phyloP scores from a whole-genome alignment of 2,797 vertebrate species.

The Agapornis canus region DNA sequence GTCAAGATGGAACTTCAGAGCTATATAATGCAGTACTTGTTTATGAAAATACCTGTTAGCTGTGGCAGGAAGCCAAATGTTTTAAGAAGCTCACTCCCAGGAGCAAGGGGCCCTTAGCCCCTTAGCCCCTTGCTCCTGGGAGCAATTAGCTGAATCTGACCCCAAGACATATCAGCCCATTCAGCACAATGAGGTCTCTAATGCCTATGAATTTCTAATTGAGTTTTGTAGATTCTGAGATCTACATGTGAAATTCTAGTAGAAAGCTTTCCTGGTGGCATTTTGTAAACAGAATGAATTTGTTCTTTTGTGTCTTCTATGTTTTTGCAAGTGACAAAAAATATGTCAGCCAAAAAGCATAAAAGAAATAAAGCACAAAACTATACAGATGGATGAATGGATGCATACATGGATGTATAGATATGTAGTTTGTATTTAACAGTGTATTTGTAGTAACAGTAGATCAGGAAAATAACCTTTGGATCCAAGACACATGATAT shows the following conservation, averaged over 20 bases:
- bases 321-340: neutral
- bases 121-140: neutral
- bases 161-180: neutral
- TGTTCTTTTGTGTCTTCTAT: neutral
- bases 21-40: neutral
- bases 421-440: neutral
- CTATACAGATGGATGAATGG: neutral
- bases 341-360: neutral
- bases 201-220: neutral
- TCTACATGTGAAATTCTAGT: neutral
- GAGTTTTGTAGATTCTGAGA: neutral
- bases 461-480: neutral
- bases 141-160: neutral
- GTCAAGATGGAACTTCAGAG: neutral
- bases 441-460: neutral
- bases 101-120: neutral
- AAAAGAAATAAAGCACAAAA: neutral
- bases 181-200: neutral
- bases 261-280: neutral
- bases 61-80: neutral
- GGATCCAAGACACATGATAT: neutral
- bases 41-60: neutral
- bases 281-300: neutral
- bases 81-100: neutral
- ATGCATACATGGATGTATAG: neutral